Conservation (phyloP, 2,113 vertebrate genomes). For the Calyptommatus sinebrachiatus region DNA sequence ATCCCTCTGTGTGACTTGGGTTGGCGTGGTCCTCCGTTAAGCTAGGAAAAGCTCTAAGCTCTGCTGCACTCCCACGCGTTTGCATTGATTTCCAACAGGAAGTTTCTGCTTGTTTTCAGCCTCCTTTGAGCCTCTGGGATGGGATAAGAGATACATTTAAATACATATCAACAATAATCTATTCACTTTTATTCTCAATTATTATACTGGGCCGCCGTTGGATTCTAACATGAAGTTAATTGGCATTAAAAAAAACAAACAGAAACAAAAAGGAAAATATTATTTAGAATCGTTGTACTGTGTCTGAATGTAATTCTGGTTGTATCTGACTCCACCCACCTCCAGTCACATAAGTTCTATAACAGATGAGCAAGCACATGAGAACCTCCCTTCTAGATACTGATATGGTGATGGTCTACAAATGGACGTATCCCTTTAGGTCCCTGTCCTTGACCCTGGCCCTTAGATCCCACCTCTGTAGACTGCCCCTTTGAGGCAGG, state of each 20-base stretch:
- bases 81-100: constrained; percentile 35
- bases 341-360: too few species aligned
- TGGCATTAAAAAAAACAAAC: background rate
- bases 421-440: too few species aligned
- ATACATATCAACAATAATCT: background rate
- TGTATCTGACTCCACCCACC: too few species aligned
- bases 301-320: background rate
- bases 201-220: background rate
- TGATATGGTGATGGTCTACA: too few species aligned
- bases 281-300: background rate
- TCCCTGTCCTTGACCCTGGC: too few species aligned
- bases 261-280: background rate
- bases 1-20: background rate
- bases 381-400: too few species aligned
- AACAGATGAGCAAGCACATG: too few species aligned
- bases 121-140: constrained; percentile 5
- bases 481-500: too few species aligned
- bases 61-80: constrained; percentile 1
- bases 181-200: background rate
- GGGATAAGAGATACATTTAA: constrained; percentile 16
- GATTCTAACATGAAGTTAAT: background rate
- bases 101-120: constrained; percentile 18
- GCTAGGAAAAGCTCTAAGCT: constrained; percentile 5
- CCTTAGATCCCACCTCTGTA: too few species aligned
- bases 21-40: background rate